Evolutionary conservation across 2,113 vertebrate species (phyloP).

Genomic region (Podarcis cretensis): DNA sequence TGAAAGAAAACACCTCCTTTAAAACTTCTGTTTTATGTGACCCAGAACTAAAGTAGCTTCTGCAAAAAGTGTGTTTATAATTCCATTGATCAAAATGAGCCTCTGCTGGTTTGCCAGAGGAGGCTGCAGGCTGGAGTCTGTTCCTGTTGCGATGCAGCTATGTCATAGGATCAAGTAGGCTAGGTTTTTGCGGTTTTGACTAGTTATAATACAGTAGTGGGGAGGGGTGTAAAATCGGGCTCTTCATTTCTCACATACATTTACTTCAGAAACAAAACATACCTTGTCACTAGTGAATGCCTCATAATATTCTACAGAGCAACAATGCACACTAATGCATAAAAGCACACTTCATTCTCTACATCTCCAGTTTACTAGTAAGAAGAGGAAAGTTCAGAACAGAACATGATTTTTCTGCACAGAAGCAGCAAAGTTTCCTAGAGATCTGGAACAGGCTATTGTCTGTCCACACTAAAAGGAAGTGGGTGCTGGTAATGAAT

Average conservation of each 20-base stretch:
- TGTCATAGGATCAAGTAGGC: not conserved
- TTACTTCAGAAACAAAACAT: not conserved
- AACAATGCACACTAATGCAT: not conserved
- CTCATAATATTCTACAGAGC: not conserved
- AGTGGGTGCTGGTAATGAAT: not conserved
- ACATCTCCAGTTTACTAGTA: not conserved
- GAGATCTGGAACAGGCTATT: not conserved
- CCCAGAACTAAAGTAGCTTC: not conserved
- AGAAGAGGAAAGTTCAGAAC: not conserved
- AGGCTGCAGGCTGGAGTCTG: not conserved
- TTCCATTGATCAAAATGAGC: not conserved
- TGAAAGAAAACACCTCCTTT: not conserved
- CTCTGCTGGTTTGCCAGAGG: not conserved
- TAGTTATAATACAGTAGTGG: no score
- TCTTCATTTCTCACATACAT: not conserved
- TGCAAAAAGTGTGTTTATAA: not conserved
- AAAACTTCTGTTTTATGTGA: not conserved
- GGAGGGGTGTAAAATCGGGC: not conserved
- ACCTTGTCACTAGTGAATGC: not conserved
- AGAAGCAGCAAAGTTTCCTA: not conserved
- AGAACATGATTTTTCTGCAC: not conserved
- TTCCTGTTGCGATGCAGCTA: not conserved
- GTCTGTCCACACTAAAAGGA: not conserved
- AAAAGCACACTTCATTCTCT: not conserved
- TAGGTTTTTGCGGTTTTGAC: no score